Base-by-base conservation (phyloP, 1,140 invertebrate species). In the Nixonia krombeini region DNA sequence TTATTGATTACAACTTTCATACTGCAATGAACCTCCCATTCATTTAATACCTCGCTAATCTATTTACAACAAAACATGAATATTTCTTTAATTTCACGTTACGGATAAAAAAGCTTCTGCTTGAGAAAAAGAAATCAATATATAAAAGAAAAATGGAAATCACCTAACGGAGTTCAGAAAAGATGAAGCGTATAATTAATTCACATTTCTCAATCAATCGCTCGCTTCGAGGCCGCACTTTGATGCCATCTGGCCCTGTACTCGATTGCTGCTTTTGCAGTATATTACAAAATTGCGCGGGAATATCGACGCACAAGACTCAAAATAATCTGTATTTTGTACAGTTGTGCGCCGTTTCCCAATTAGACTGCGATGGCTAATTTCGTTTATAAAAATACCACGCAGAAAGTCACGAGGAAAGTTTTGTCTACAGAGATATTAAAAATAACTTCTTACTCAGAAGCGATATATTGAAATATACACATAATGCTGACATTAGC, bases 191-290 rank as follows among this genome's bases (percentile, higher is more conserved):
- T 40, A 10, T 28, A 41, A 23, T 23, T 10, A 17, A 40, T 40
- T 10, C 33, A 17, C 17, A 38, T 33, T 47, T 65, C 44, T 57
- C 23, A 41, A 65, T 58, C 49, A 57, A 65, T 44, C 29, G 49
- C n/a, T 58, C 17, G 49, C 53, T 55, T 59, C 52, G 63, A 59
- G 44, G 63, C 50, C 45, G 38, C 38, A 59, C 33, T 10, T 59
- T 35, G 56, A 59, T 59, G 63, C 63, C 63, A 67, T 47, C 35
- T 67, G 63, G 63, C 63, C 56, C 63, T 67, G 63, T 67, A 59
- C 56, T 67, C 63, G 53, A 67, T 67, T 67, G 51, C 51, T 66
- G 53, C 63, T 59, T 66, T 66, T 59, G 50, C 63, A 49, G 49
- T 66, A 53, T 41, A 40, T 15, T 33, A 12, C 50, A 49, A 26